These are phyloP conservation scores for Diplazon laetatorius DNA, from an alignment of 2,888 invertebrate genomes.

Conservation along the genomic window DNA sequence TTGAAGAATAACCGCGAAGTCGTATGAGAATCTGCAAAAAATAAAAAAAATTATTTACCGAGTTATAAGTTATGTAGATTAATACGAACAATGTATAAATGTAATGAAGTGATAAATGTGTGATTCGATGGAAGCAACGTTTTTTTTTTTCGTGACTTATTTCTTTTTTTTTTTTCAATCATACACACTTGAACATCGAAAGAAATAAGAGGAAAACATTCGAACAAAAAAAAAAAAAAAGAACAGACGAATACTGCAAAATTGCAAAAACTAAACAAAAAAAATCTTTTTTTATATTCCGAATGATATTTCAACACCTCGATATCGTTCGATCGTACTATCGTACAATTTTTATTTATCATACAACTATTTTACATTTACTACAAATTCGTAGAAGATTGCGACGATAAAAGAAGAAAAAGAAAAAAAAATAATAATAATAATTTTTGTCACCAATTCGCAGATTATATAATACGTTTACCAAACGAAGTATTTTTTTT, in stretches of 20 bases:
- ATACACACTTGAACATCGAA: no score
- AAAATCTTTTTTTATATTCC: no score
- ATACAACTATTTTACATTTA: slow-evolving; percentile 40
- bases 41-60: not conserved
- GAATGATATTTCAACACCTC: no score
- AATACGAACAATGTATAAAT: slow-evolving; percentile 30
- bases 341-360: slow-evolving; percentile 37
- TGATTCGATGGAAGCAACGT: slow-evolving; percentile 38
- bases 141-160: not conserved
- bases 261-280: no score
- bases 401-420: no score
- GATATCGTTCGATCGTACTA: slow-evolving; percentile 19
- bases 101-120: slow-evolving; percentile 56
- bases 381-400: slow-evolving; percentile 43
- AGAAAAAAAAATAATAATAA: no score
- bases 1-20: not conserved
- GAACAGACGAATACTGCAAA: no score
- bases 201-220: no score
- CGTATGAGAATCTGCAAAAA: not conserved
- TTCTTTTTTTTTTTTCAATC: slow-evolving; percentile 20
- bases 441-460: not conserved
- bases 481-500: slow-evolving; percentile 23
- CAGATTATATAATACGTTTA: slow-evolving; percentile 27
- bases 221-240: no score
- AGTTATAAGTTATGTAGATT: not conserved